Evolutionary conservation across 2,113 vertebrate genomes (phyloP).

Genomic region (Lepisosteus osseus): DNA sequence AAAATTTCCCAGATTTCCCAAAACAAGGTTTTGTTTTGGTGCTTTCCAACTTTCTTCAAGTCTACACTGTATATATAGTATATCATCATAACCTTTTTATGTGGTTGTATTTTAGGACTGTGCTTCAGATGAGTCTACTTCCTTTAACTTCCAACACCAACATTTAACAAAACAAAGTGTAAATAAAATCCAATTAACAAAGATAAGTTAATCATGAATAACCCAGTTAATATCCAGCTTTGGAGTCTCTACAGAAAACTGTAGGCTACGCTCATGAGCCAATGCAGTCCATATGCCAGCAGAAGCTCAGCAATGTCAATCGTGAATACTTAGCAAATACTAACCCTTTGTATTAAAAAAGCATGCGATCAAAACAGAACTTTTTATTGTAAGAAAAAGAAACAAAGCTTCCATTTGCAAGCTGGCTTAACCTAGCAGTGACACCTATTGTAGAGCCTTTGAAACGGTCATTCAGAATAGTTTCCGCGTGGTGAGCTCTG

Average conservation of each 20-base stretch:
- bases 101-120: too few species aligned
- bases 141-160: too few species aligned
- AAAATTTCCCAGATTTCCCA: too few species aligned
- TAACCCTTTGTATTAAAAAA: constrained; percentile 10
- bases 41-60: too few species aligned
- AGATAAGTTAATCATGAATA: too few species aligned
- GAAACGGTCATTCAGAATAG: constrained; percentile 55
- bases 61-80: too few species aligned
- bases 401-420: constrained; percentile 47
- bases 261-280: background rate
- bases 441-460: constrained; percentile 59
- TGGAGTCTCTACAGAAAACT: background rate
- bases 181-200: too few species aligned
- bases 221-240: too few species aligned
- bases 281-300: constrained; percentile 5
- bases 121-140: too few species aligned
- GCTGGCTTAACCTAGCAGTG: constrained; percentile 60
- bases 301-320: constrained; percentile 26
- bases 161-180: too few species aligned
- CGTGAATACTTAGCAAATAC: constrained; percentile 10
- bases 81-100: too few species aligned
- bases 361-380: constrained; percentile 20
- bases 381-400: constrained; percentile 24
- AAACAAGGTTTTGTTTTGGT: too few species aligned
- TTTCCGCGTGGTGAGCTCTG: constrained; percentile 59